phyloP scores from a whole-genome alignment of 2,113 vertebrate species.

The Eulacestoma nigropectus region DNA sequence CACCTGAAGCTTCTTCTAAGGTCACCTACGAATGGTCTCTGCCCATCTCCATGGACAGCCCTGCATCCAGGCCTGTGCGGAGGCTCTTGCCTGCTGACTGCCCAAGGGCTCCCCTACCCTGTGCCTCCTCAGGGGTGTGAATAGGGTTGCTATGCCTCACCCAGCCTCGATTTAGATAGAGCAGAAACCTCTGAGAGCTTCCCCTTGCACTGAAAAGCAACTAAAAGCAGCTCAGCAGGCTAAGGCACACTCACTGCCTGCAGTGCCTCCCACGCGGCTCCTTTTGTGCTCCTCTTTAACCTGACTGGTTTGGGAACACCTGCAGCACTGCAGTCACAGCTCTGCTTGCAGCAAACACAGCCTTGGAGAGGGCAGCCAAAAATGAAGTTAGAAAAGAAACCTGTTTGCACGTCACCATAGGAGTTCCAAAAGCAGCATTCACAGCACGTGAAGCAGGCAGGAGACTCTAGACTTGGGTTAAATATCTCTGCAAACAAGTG shows the following conservation, averaged over 20 bases:
- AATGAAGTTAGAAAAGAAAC: background rate
- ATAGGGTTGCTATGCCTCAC: accelerated
- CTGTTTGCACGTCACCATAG: background rate
- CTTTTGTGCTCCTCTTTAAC: background rate
- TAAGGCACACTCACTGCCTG: background rate
- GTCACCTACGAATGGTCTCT: background rate
- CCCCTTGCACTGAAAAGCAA: background rate
- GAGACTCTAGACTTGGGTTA: background rate
- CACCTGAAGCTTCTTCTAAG: background rate
- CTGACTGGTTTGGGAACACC: background rate
- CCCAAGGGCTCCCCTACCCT: background rate
- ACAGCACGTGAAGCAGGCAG: accelerated
- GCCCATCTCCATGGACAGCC: background rate
- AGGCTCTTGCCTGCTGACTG: background rate
- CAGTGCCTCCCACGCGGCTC: background rate
- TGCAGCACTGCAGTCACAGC: background rate
- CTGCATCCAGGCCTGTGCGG: background rate
- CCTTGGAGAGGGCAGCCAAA: background rate
- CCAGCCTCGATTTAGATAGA: background rate
- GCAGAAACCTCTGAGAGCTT: background rate
- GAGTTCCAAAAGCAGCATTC: background rate
- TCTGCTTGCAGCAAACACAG: accelerated
- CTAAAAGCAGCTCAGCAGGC: background rate
- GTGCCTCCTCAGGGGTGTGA: background rate
- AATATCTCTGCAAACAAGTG: background rate